Percentiles rank a stretch among this genome's conserved stretches.
Evolutionary conservation across 2,113 vertebrate species (phyloP).

Genomic region (Pimephales promelas): DNA sequence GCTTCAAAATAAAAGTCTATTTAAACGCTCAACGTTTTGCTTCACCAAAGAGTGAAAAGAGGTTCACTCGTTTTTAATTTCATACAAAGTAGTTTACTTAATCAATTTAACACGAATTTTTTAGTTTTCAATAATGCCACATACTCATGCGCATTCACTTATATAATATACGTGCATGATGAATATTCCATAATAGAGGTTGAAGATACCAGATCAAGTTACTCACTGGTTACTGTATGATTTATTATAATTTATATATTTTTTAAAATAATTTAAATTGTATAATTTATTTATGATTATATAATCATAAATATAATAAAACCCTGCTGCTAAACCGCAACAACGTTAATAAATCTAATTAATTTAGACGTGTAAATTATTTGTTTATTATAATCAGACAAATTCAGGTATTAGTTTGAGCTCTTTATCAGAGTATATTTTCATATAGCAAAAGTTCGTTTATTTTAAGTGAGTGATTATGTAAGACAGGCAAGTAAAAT

Average conservation of each 20-base stretch:
- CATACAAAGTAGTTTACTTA: not conserved
- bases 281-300: no score
- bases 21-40: not conserved
- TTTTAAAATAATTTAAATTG: no score
- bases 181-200: not conserved
- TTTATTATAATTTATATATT: no score
- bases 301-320: not conserved
- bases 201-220: not conserved
- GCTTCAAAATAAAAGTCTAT: constrained; percentile 5
- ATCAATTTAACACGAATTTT: not conserved
- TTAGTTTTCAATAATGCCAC: not conserved
- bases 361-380: not conserved
- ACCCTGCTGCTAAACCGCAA: not conserved
- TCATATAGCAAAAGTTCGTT: not conserved
- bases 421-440: not conserved
- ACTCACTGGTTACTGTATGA: not conserved
- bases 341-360: not conserved
- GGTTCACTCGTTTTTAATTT: not conserved
- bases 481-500: not conserved
- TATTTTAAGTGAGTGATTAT: not conserved
- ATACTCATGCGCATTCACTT: not conserved
- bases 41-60: no score
- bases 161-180: not conserved
- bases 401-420: not conserved
- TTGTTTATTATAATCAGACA: not conserved